Evolutionary conservation across 2,888 invertebrate species (phyloP).

Genomic region (Synanthedon tipuliformis): DNA sequence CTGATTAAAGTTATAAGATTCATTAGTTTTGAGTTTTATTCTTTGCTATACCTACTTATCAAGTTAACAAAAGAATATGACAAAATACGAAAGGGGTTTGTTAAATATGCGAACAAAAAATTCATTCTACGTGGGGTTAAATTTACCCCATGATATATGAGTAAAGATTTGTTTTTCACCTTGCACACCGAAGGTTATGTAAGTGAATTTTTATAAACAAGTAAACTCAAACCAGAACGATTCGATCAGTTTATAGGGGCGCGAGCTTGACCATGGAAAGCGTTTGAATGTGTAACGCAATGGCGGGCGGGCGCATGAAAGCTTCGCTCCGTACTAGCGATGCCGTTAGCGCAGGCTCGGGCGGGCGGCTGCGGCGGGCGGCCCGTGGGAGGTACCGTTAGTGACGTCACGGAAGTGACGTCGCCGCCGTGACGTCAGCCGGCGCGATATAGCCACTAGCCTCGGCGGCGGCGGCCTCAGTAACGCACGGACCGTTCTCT

Average conservation of each 20-base stretch:
- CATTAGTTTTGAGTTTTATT: too few relatives aligned
- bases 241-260: not conserved
- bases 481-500: slow-evolving; percentile 67
- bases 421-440: slow-evolving; percentile 62
- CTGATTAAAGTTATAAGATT: too few relatives aligned
- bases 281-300: slow-evolving; percentile 13
- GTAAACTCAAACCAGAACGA: too few relatives aligned
- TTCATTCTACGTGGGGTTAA: too few relatives aligned
- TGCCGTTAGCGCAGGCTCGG: slow-evolving; percentile 70
- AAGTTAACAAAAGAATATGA: too few relatives aligned
- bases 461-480: slow-evolving; percentile 69
- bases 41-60: too few relatives aligned
- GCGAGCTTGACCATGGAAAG: not conserved
- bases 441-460: slow-evolving; percentile 67
- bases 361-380: slow-evolving; percentile 58
- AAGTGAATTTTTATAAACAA: too few relatives aligned
- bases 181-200: too few relatives aligned
- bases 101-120: too few relatives aligned
- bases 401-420: slow-evolving; percentile 63
- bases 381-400: slow-evolving; percentile 70
- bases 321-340: slow-evolving; percentile 59
- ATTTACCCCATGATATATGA: too few relatives aligned
- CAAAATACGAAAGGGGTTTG: too few relatives aligned
- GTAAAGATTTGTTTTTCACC: too few relatives aligned
- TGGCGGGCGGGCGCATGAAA: slow-evolving; percentile 43